Percentiles rank a stretch among this genome's conserved stretches.
Conservation (phyloP, 1,140 invertebrate species). For the Camponotus vicinus region DNA sequence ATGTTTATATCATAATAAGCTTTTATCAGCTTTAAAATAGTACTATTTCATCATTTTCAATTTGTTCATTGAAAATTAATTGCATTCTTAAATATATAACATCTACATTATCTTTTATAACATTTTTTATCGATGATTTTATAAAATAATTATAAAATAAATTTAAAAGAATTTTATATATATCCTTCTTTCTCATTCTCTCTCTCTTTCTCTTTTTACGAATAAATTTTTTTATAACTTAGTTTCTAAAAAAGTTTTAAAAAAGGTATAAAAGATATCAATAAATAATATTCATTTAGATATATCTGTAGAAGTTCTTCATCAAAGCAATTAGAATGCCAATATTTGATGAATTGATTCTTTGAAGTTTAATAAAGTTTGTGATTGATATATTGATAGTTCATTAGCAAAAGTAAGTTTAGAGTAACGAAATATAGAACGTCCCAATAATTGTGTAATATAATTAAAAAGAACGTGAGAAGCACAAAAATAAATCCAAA, state of each 20-base stretch:
- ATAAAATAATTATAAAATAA: neutral
- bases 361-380: conserved; percentile 33
- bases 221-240: neutral
- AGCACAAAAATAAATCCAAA: neutral
- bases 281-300: conserved; percentile 12
- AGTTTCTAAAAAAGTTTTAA: neutral
- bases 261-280: neutral
- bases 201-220: no score
- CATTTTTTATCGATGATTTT: neutral
- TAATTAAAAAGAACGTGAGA: neutral
- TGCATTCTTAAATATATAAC: neutral
- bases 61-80: neutral
- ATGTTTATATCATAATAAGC: neutral
- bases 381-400: conserved; percentile 51
- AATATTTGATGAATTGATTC: conserved; percentile 31
- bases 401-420: conserved; percentile 17
- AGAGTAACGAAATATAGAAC: neutral
- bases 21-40: conserved; percentile 4
- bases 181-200: neutral
- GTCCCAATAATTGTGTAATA: no score
- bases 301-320: conserved; percentile 20
- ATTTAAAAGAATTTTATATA: neutral
- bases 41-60: neutral
- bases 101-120: neutral
- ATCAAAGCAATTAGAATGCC: conserved; percentile 33